phyloP scores from a whole-genome alignment of 2,888 invertebrate species.

The Phalera bucephala region DNA sequence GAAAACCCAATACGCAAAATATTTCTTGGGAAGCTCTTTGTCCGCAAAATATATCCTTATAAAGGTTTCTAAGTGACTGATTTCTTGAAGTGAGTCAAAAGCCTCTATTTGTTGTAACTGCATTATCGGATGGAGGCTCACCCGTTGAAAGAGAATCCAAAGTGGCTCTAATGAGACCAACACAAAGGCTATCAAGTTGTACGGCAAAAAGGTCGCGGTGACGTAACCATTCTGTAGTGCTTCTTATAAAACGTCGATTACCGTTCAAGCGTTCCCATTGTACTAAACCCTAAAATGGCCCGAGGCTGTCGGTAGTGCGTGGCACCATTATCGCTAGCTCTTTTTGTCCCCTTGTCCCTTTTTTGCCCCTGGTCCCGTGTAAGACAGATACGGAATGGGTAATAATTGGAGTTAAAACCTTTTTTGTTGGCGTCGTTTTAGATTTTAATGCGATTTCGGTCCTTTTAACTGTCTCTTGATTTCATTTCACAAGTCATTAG shows the following conservation, averaged over 20 bases:
- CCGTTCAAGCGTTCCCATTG: conserved; percentile 59
- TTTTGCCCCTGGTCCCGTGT: conserved; percentile 59
- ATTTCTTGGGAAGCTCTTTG: too few relatives aligned
- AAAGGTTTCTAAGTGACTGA: too few relatives aligned
- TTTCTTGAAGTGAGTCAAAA: conserved; percentile 16
- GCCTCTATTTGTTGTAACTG: conserved; percentile 26
- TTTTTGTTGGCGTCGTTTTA: conserved; percentile 58
- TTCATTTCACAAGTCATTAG: conserved; percentile 60
- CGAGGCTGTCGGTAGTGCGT: conserved; percentile 54
- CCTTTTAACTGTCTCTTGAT: conserved; percentile 46
- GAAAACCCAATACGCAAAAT: too few relatives aligned
- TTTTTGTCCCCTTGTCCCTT: conserved; percentile 62
- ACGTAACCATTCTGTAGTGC: conserved; percentile 53
- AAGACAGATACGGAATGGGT: conserved; percentile 74
- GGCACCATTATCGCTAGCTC: conserved; percentile 62
- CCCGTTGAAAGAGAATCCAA: conserved; percentile 45
- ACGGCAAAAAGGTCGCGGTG: conserved; percentile 49
- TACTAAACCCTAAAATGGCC: conserved; percentile 62
- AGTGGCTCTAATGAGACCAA: conserved; percentile 59
- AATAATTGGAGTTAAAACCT: conserved; percentile 73
- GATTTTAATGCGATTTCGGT: conserved; percentile 58
- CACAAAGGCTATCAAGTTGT: conserved; percentile 53
- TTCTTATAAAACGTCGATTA: conserved; percentile 68
- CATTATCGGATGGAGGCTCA: conserved; percentile 34
- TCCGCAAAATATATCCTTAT: too few relatives aligned